Base-by-base conservation (phyloP, 1,140 invertebrate species). In the Manduca sexta region DNA sequence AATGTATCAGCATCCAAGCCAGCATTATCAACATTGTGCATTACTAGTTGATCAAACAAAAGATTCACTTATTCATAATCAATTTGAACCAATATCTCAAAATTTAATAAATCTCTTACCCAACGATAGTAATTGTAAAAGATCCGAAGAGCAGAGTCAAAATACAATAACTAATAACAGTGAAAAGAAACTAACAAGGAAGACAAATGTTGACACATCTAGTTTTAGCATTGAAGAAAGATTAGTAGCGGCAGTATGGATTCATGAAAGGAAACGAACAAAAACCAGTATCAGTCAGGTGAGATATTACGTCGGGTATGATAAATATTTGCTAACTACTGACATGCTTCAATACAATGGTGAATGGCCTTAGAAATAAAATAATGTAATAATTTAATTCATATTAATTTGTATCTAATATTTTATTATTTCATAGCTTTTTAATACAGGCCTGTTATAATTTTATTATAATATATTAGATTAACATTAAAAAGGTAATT, bases 231-330 rank as follows among this genome's bases (percentile, higher is more conserved):
- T 70, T 15, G 69, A 73, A 43, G 64, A 73, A 49, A 43, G 69
- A 16, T 37, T 70, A 4, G 55, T 73, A 6, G 62, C 69, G 1
- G 69, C 69, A 5, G 69, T 69, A 30, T 73, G 69, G 69, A 64
- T 70, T 14, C 69, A 73, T 34, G 69, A 73, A 43, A 55, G 69
- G 35, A 59, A 62, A 30, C 53, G 51, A 6, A 64, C 58, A 12
- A 60, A 55, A 17, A 54, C 45, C n/a, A 63, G 58, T 15, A 69
- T 73, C 38, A 52, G 51, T 8, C 60, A 70, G 41, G 69, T 73
- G 16, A 34, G 47, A 16, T 49, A 26, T 3, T 2, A 21, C 2
- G 7, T 2, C 21, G 21, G 21, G 21, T 21, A n/a, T n/a, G n/a
- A n/a, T n/a, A n/a, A n/a, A n/a, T n/a, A n/a, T n/a, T n/a, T n/a